phyloP scores from a whole-genome alignment of 2,797 vertebrate genomes.

The Alfaro cultratus region DNA sequence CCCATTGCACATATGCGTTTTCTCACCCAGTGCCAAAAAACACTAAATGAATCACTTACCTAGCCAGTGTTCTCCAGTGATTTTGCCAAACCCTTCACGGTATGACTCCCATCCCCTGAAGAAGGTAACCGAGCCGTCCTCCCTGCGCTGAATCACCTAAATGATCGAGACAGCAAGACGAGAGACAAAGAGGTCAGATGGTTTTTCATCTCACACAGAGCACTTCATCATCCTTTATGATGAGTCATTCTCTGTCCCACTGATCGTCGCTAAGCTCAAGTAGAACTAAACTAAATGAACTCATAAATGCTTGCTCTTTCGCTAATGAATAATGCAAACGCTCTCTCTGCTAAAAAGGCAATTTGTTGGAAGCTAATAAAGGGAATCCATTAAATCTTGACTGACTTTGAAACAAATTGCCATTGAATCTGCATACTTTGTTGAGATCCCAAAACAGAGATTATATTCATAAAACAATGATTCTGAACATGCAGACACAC shows the following conservation, averaged over 20 bases:
- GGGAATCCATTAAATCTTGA: slow-evolving; percentile 71
- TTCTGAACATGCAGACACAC: slow-evolving; percentile 40
- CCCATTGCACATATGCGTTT: slow-evolving; percentile 6
- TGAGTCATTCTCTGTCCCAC: slow-evolving; percentile 52
- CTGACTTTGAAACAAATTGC: slow-evolving; percentile 66
- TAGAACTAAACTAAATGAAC: slow-evolving; percentile 59
- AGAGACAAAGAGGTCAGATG: slow-evolving; percentile 43
- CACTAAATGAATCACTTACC: slow-evolving; percentile 80
- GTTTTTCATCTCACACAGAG: slow-evolving; percentile 34
- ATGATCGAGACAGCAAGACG: slow-evolving; percentile 38
- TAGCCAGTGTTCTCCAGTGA: slow-evolving; percentile 96
- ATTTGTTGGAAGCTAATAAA: slow-evolving; percentile 72
- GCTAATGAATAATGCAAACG: slow-evolving; percentile 73
- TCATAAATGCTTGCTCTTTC: slow-evolving; percentile 57
- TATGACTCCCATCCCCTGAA: slow-evolving; percentile 96
- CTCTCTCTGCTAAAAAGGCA: slow-evolving; percentile 63
- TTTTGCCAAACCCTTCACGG: slow-evolving; percentile 93
- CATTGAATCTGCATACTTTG: slow-evolving; percentile 56
- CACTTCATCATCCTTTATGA: slow-evolving; percentile 48
- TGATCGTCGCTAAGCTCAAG: slow-evolving; percentile 47
- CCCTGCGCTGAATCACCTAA: slow-evolving; percentile 94
- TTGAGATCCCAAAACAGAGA: slow-evolving; percentile 55
- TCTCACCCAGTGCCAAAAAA: slow-evolving; percentile 22
- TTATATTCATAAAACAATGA: slow-evolving; percentile 58
- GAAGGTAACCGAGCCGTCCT: slow-evolving; percentile 94